phyloP scores from a whole-genome alignment of 2,888 invertebrate genomes.

The Caenorhabditis drosophilae region DNA sequence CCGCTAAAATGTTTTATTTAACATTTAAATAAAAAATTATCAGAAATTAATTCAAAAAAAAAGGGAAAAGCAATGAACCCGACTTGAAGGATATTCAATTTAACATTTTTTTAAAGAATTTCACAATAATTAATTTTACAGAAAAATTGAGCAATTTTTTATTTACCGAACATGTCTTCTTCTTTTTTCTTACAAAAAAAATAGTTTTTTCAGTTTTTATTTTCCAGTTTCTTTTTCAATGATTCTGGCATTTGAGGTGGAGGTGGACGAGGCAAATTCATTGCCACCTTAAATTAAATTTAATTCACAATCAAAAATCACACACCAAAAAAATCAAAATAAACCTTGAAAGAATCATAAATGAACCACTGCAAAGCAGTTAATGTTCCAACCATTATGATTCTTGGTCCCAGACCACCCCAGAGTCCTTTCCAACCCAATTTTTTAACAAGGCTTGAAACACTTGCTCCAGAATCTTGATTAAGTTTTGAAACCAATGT shows the following conservation, averaged over 20 bases:
- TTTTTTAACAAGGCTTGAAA: conserved; percentile 78
- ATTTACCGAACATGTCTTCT: too few relatives aligned
- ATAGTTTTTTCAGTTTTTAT: not conserved
- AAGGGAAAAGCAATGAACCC: too few relatives aligned
- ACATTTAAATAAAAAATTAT: too few relatives aligned
- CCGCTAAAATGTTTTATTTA: too few relatives aligned
- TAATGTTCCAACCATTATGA: conserved; percentile 88
- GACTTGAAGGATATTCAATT: too few relatives aligned
- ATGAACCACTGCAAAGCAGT: conserved; percentile 91
- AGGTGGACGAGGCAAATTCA: conserved; percentile 87
- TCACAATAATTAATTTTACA: too few relatives aligned
- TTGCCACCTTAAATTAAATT: conserved; percentile 52
- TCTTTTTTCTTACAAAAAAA: too few relatives aligned
- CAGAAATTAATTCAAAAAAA: too few relatives aligned
- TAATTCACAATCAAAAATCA: not conserved
- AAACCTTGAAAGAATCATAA: conserved; percentile 83
- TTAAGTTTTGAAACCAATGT: conserved; percentile 95
- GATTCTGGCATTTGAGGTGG: conserved; percentile 95
- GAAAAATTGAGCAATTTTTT: too few relatives aligned
- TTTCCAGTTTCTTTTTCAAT: conserved; percentile 77
- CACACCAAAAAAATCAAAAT: too few relatives aligned
- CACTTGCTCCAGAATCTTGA: conserved; percentile 82
- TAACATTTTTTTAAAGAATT: too few relatives aligned
- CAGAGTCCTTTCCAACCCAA: conserved; percentile 75
- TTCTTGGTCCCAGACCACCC: conserved; percentile 81